Percentiles rank a stretch among this genome's conserved stretches.
phyloP scores from a whole-genome alignment of 2,113 vertebrate species.

The Amblyornis subalaris region DNA sequence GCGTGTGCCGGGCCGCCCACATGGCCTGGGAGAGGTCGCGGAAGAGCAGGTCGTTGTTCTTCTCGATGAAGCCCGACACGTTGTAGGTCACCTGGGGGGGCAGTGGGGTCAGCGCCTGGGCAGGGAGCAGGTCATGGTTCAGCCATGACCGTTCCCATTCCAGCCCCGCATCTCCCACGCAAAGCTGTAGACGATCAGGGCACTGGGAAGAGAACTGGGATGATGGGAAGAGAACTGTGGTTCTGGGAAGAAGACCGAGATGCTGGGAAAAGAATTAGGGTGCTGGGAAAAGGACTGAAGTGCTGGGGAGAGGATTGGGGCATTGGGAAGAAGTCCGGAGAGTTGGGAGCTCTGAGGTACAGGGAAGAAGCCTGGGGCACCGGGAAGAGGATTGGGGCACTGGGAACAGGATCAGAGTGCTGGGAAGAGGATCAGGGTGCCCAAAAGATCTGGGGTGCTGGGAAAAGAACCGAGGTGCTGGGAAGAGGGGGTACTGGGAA shows the following conservation, averaged over 20 bases:
- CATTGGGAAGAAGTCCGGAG: accelerated
- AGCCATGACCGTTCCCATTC: accelerated
- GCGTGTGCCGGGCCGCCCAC: constrained; percentile 67
- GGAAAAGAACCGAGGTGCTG: background rate
- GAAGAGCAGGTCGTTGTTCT: constrained; percentile 81
- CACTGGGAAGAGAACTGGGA: background rate
- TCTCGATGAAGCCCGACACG: constrained; percentile 73
- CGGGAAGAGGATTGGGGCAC: accelerated
- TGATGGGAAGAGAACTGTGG: background rate
- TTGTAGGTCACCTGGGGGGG: constrained; percentile 74
- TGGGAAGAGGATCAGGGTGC: accelerated
- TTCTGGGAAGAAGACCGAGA: background rate
- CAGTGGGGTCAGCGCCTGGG: accelerated
- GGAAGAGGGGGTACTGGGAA: background rate
- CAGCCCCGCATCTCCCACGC: background rate
- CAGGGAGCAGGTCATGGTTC: accelerated
- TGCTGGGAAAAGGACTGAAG: too few species aligned
- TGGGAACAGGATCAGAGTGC: accelerated
- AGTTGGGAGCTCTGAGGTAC: accelerated
- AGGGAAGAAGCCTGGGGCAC: accelerated
- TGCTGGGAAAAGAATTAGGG: background rate
- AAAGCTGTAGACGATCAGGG: background rate
- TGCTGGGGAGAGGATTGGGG: background rate
- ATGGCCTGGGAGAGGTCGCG: constrained; percentile 77
- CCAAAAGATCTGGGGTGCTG: too few species aligned